These are phyloP conservation scores for Chloroceryle inda DNA, from an alignment of 2,797 vertebrate species.

Conservation along the genomic window DNA sequence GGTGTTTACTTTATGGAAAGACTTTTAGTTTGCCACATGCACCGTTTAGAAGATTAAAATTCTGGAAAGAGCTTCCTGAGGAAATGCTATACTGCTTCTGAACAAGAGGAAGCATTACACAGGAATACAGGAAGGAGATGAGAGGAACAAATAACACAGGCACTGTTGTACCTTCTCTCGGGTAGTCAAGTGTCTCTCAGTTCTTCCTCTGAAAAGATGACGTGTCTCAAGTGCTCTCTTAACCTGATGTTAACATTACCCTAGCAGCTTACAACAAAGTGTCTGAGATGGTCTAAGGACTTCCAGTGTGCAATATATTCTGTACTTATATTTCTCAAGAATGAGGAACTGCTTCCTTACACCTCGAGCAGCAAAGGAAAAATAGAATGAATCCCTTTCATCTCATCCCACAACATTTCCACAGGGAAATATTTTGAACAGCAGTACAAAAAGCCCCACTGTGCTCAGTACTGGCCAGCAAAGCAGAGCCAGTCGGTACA, in stretches of 20 bases:
- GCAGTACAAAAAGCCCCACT: not conserved
- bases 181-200: conserved; percentile 29
- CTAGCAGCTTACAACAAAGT: not conserved
- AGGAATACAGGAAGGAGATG: conserved; percentile 29
- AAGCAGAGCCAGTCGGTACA: not conserved
- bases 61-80: conserved; percentile 13
- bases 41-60: not conserved
- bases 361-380: not conserved
- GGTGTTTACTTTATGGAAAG: not conserved
- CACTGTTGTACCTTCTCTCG: not conserved
- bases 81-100: conserved; percentile 12
- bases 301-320: not conserved
- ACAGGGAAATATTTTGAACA: not conserved
- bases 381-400: conserved; percentile 1
- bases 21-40: not conserved
- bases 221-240: conserved; percentile 41
- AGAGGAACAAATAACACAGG: not conserved
- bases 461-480: not conserved
- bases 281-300: not conserved
- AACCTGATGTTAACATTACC: conserved; percentile 16
- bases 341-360: not conserved
- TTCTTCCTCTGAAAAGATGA: not conserved
- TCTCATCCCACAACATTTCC: not conserved
- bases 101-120: conserved; percentile 19
- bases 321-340: not conserved